Evolutionary conservation across 1,140 invertebrate species (phyloP).

Genomic region (Tribolium madens): DNA sequence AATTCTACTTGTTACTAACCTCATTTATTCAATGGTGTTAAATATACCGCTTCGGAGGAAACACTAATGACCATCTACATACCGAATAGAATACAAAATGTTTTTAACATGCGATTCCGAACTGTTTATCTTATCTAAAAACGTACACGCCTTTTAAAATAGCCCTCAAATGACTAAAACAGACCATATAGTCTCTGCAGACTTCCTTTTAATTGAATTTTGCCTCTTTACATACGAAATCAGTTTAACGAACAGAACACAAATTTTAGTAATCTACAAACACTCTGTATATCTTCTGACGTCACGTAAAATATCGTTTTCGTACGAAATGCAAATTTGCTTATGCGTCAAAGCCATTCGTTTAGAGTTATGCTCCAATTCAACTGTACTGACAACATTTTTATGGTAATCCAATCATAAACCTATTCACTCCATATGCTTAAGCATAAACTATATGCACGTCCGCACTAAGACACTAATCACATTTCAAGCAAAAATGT

Average conservation of each 20-base stretch:
- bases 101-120: constrained; percentile 46
- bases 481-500: neutral
- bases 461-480: neutral
- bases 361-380: constrained; percentile 26
- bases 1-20: constrained; percentile 43
- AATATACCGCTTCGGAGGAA: constrained; percentile 46
- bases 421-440: constrained; percentile 13
- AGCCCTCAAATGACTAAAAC: constrained; percentile 15
- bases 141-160: constrained; percentile 35
- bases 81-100: constrained; percentile 48
- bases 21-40: constrained; percentile 47
- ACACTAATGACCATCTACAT: constrained; percentile 51
- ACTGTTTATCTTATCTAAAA: constrained; percentile 46
- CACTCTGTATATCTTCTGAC: neutral
- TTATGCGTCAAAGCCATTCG: constrained; percentile 18
- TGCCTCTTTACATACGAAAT: constrained; percentile 18
- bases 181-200: neutral
- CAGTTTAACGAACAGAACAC: neutral
- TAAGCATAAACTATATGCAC: neutral
- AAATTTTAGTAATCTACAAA: neutral
- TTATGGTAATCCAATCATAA: constrained; percentile 28
- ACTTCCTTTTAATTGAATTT: constrained; percentile 30
- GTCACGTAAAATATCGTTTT: neutral
- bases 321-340: constrained; percentile 24
- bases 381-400: constrained; percentile 34